Base-by-base conservation (phyloP, 1,140 invertebrate species). In the Neodiprion fabricii region DNA sequence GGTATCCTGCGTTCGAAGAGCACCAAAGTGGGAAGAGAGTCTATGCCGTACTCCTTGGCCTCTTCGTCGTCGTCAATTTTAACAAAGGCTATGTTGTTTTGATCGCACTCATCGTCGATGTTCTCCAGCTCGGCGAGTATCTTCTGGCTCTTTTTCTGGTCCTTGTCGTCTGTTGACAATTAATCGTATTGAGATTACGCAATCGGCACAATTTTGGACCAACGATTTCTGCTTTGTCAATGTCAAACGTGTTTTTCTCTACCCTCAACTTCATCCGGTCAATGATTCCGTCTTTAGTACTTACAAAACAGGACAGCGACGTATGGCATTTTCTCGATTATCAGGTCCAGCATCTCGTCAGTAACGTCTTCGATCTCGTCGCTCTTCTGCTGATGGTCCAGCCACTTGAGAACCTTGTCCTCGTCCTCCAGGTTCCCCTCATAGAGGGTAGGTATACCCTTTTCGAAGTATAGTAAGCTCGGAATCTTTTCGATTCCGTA, bases 351-450 rank as follows among this genome's bases (percentile, higher is more conserved):
- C 96, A 98, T 97, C 89, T 97, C 96, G 86, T 97, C 95, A 48
- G 96, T 97, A 61, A 98, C 93, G 82, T 97, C 95, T 89, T 98
- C 96, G 81, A 98, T 98, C 89, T 97, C 95, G 86, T 98, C 96
- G 79, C 91, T 93, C 81, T 96, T 95, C 48, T 92, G 91, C 85
- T 97, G 96, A 77, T 95, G 91, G 78, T 94, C 92, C 7, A 98
- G 90, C 97, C 96, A 98, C 78, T 92, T 92, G 1, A 98, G 86
- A 9, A 97, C 95, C 86, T 96, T 95, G 73, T 97, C 95, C 86
- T 97, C 96, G 79, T 97, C 96, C 86, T 96, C 95, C 73, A 98
- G 88, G 86, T 97, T 96, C 78, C 96, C 96, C 87, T 96, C 95
- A 85, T 96, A 97, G 48, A 96, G 88, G 40, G 93, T 95, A 81